Evolutionary conservation across 2,888 invertebrate genomes (phyloP), one percentile per base, ranked within the genome.

Genomic region (Miltochrista miniata): DNA sequence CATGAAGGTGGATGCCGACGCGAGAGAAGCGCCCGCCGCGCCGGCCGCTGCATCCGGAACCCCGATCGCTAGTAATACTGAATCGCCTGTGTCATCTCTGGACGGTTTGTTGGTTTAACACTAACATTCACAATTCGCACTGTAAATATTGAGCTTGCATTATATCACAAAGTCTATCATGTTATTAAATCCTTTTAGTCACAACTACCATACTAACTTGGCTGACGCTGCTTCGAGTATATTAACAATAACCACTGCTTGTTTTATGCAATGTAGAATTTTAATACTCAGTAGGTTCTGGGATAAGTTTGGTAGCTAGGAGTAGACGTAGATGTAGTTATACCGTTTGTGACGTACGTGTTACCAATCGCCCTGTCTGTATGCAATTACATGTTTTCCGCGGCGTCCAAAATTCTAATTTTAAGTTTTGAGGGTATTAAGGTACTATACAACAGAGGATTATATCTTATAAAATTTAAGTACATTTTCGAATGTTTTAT

Each of bases 101-200:
- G 88, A 88, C 82, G 89, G 90, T 90, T 89, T 88, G 89, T 89
- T 83, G 77, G 76, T 72, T 75, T 72, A 74, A 76, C 68, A 80
- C 73, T 70, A 71, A 75, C 70, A 73, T 68, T 73, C 73, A 75
- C 72, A 59, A 45, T 59, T 54, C 51, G 72, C 78, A 72, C 73
- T 77, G 71, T 77, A 72, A 64, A 76, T 74, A 71, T 46, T 48
- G 39, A 59, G 66, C 76, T 71, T 73, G 65, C 71, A 72, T 73
- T 55, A 48, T 68, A 56, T 64, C 61, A 59, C 61, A 47, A 38
- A 55, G 48, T 36, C 59, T 56, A 24, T 64, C 51, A 51, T 61
- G 56, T 24, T 2, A 24, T 24, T 42, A 43, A 48, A 33, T 13
- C 55, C 56, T 61, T 53, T 51, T 47, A 51, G 33, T 55, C 48